Evolutionary conservation across 2,113 vertebrate species (phyloP).

Genomic region (Apteryx owenii): DNA sequence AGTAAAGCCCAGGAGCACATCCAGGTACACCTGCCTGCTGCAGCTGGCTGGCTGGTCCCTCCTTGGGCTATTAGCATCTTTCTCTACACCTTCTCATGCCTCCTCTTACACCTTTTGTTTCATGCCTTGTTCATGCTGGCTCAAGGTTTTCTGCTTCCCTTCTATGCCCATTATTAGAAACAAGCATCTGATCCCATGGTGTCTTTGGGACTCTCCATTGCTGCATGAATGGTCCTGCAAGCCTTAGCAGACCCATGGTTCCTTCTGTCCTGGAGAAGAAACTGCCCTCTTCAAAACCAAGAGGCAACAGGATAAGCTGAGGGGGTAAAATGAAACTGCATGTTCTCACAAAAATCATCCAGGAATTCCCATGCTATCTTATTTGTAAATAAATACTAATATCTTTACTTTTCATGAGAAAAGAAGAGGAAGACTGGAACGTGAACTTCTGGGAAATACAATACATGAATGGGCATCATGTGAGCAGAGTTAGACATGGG

Average conservation of each 20-base stretch:
- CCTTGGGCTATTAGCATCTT: too few species aligned
- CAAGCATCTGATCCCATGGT: accelerated
- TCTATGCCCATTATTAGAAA: not conserved
- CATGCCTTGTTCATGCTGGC: not conserved
- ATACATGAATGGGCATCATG: accelerated
- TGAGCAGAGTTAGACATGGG: not conserved
- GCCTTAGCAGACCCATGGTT: not conserved
- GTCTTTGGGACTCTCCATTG: not conserved
- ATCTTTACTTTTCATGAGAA: not conserved
- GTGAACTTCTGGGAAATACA: not conserved
- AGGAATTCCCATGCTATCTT: not conserved
- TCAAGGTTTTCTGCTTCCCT: not conserved
- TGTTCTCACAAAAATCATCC: not conserved
- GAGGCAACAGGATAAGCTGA: not conserved
- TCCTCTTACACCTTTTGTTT: not conserved
- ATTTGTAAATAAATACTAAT: not conserved
- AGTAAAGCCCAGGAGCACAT: not conserved
- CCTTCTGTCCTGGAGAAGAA: not conserved
- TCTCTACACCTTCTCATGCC: too few species aligned
- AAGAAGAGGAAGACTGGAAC: not conserved
- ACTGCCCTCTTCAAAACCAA: not conserved
- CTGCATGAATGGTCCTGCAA: not conserved
- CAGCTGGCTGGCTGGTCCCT: too few species aligned
- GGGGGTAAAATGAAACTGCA: not conserved
- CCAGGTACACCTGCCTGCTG: not conserved